phyloP scores from a whole-genome alignment of 2,888 invertebrate genomes.

The Ectobius pallidus region DNA sequence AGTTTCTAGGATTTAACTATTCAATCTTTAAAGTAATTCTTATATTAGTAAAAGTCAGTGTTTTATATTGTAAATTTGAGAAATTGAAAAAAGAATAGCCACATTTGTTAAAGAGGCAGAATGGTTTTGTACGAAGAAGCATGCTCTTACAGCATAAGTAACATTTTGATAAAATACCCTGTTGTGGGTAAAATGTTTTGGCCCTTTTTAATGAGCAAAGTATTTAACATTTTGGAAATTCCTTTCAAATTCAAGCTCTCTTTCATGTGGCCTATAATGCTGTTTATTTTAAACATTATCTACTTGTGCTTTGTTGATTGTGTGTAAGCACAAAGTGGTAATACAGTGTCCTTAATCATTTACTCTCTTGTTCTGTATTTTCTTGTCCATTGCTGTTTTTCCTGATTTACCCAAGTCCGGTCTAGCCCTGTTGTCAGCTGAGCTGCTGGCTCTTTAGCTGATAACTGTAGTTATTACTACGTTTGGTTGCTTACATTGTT shows the following conservation, averaged over 20 bases:
- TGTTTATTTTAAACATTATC: constrained; percentile 17
- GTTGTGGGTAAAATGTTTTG: neutral
- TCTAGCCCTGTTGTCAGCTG: constrained; percentile 23
- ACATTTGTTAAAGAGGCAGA: constrained; percentile 4
- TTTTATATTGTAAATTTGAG: no score
- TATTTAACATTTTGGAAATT: neutral
- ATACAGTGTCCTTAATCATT: constrained; percentile 21
- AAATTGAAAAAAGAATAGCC: no score
- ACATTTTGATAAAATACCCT: constrained; percentile 1
- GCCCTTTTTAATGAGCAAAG: neutral
- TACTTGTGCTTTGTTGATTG: constrained; percentile 15
- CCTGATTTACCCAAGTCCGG: constrained; percentile 25
- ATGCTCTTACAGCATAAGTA: constrained; percentile 3
- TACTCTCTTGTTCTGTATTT: constrained; percentile 23
- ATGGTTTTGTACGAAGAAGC: constrained; percentile 14
- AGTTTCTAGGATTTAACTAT: no score
- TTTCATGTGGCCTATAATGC: constrained; percentile 16
- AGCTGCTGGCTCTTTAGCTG: constrained; percentile 12
- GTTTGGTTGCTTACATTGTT: constrained; percentile 36
- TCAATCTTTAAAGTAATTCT: no score
- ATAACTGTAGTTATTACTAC: constrained; percentile 22
- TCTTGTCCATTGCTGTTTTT: no score
- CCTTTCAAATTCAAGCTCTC: neutral
- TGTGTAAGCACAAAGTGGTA: constrained; percentile 27
- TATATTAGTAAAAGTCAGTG: no score